phyloP scores from a whole-genome alignment of 1,140 invertebrate species.

The Platyscapa corneri region DNA sequence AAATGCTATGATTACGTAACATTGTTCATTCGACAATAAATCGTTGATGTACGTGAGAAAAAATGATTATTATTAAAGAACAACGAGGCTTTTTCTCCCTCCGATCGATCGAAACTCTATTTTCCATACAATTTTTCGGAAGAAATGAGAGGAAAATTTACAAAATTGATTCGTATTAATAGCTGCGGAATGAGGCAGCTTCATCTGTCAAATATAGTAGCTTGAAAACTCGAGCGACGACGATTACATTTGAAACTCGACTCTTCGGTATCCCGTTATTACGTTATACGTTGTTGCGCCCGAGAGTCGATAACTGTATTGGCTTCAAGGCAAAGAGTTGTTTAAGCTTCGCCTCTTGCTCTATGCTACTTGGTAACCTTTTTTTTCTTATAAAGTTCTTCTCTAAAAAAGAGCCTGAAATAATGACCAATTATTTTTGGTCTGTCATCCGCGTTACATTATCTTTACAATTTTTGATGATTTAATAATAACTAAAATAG shows the following conservation, averaged over 20 bases:
- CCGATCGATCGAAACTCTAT: not conserved
- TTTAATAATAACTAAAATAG: too few relatives aligned
- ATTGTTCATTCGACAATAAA: not conserved
- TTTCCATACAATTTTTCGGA: not conserved
- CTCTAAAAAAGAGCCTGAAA: not conserved
- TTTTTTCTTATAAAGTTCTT: not conserved
- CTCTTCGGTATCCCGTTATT: slow-evolving; percentile 67
- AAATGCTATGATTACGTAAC: not conserved
- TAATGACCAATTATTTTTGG: not conserved
- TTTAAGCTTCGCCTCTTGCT: not conserved
- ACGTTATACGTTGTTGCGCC: slow-evolving; percentile 12
- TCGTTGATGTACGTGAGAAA: not conserved
- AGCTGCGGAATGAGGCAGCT: not conserved
- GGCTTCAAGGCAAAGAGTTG: slow-evolving; percentile 62
- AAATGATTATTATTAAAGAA: not conserved
- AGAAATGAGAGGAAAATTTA: not conserved
- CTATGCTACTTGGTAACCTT: not conserved
- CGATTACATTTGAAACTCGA: slow-evolving; percentile 64
- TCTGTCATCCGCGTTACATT: not conserved
- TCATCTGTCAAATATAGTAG: not conserved
- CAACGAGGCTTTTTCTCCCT: not conserved
- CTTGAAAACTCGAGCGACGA: slow-evolving; percentile 37
- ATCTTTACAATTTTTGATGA: too few relatives aligned
- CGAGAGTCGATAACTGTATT: slow-evolving; percentile 73
- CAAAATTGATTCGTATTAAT: not conserved